Conservation (phyloP, 2,888 invertebrate species). For the Phengaris alcon region DNA sequence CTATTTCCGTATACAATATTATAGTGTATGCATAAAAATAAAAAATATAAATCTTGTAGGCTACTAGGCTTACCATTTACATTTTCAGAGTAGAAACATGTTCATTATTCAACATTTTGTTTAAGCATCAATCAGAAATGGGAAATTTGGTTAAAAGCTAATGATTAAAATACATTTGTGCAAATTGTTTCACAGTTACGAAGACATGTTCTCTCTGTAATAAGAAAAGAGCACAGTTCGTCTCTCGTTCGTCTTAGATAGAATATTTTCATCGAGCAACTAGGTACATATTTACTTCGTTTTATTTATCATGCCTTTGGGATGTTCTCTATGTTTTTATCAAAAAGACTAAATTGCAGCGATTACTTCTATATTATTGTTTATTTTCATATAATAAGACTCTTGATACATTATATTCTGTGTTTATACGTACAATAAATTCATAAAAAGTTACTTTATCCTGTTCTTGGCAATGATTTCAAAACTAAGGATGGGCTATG, state of each 20-base stretch:
- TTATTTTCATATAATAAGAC: slow-evolving; percentile 8
- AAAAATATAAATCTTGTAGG: too few relatives aligned
- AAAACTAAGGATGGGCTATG: too few relatives aligned
- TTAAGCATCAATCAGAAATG: too few relatives aligned
- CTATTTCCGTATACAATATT: too few relatives aligned
- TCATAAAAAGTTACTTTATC: slow-evolving; percentile 68
- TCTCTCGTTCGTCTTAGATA: not conserved
- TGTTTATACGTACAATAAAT: slow-evolving; percentile 34
- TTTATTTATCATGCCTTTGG: slow-evolving; percentile 5
- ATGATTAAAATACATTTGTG: too few relatives aligned
- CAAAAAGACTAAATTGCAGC: slow-evolving; percentile 12
- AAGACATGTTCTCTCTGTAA: not conserved
- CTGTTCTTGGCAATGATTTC: slow-evolving; percentile 41
- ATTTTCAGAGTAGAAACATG: too few relatives aligned
- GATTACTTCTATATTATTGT: slow-evolving; percentile 11
- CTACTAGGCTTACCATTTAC: too few relatives aligned
- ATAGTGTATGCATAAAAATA: too few relatives aligned
- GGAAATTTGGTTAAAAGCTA: too few relatives aligned
- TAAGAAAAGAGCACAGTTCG: not conserved
- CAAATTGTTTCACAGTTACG: too few relatives aligned
- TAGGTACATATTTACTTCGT: slow-evolving; percentile 12
- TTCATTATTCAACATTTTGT: too few relatives aligned
- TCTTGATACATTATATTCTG: slow-evolving; percentile 4
- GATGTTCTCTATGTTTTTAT: slow-evolving; percentile 1
- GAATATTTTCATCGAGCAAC: slow-evolving; percentile 6